Evolutionary conservation across 1,140 invertebrate species (phyloP).

Genomic region (Callitettix versicolor): DNA sequence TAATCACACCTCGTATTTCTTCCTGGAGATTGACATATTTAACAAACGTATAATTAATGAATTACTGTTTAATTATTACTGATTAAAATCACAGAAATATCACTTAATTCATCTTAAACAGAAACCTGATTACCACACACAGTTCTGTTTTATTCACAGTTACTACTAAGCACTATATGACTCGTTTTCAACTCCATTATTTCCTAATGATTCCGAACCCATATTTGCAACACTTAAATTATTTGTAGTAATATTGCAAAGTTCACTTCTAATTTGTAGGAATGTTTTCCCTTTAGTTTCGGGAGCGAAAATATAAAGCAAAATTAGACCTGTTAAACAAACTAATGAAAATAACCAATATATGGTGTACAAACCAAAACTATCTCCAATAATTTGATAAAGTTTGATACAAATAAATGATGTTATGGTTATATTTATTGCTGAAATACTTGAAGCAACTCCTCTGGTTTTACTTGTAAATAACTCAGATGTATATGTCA

Average conservation of each 20-base stretch:
- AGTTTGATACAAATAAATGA: constrained; percentile 21
- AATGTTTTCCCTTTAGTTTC: constrained; percentile 40
- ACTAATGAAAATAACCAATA: constrained; percentile 10
- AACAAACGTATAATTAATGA: no score
- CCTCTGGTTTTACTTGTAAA: constrained; percentile 22
- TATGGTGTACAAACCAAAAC: constrained; percentile 6
- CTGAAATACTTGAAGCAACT: constrained; percentile 15
- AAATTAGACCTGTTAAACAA: constrained; percentile 21
- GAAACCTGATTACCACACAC: no score
- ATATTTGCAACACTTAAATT: constrained; percentile 19
- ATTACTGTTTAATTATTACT: no score
- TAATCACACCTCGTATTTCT: no score
- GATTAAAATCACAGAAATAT: no score
- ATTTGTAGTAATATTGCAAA: constrained; percentile 3
- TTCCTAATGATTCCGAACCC: no score
- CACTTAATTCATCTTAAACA: no score
- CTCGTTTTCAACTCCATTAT: no score
- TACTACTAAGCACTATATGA: no score
- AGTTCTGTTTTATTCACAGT: no score
- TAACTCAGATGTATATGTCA: constrained; percentile 19
- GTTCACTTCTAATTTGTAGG: constrained; percentile 27
- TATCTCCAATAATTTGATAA: constrained; percentile 17
- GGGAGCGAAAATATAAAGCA: constrained; percentile 32
- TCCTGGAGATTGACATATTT: no score
- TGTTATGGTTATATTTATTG: constrained; percentile 13